Conservation (phyloP, 2,797 vertebrate genomes). For the Gymnoscopelus microlampas region DNA sequence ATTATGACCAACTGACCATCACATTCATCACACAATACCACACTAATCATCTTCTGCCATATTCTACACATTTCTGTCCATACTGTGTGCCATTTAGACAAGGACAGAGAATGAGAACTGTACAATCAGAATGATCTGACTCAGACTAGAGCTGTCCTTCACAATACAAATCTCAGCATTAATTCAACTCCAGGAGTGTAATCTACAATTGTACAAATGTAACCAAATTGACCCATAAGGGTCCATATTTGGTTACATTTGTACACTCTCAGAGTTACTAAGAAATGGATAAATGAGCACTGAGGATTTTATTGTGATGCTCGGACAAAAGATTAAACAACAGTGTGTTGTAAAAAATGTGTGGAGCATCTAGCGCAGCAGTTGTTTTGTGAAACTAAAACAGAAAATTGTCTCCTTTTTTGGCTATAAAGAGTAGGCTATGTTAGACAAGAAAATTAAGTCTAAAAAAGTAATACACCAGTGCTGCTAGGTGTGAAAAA, state of each 20-base stretch:
- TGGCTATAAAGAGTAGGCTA: constrained; percentile 11
- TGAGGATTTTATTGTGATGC: too few relatives aligned
- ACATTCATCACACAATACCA: constrained; percentile 38
- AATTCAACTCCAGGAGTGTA: too few relatives aligned
- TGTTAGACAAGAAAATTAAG: constrained; percentile 35
- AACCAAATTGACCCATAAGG: too few relatives aligned
- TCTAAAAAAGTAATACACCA: constrained; percentile 14
- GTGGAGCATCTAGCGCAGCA: not conserved
- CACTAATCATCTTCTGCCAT: constrained; percentile 20
- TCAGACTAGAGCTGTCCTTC: constrained; percentile 6
- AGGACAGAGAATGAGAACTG: constrained; percentile 4
- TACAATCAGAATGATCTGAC: not conserved
- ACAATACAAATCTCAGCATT: constrained; percentile 1
- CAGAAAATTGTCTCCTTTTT: not conserved
- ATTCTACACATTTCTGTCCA: not conserved
- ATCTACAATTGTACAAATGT: too few relatives aligned
- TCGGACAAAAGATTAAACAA: too few relatives aligned
- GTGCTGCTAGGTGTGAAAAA: constrained; percentile 37
- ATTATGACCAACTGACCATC: constrained; percentile 70
- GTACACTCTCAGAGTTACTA: too few relatives aligned
- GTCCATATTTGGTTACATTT: too few relatives aligned
- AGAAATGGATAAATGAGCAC: too few relatives aligned
- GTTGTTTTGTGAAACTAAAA: not conserved
- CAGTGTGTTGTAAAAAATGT: too few relatives aligned
- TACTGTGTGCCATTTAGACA: not conserved